phyloP scores from a whole-genome alignment of 2,113 vertebrate genomes.

The Hypanus sabinus region DNA sequence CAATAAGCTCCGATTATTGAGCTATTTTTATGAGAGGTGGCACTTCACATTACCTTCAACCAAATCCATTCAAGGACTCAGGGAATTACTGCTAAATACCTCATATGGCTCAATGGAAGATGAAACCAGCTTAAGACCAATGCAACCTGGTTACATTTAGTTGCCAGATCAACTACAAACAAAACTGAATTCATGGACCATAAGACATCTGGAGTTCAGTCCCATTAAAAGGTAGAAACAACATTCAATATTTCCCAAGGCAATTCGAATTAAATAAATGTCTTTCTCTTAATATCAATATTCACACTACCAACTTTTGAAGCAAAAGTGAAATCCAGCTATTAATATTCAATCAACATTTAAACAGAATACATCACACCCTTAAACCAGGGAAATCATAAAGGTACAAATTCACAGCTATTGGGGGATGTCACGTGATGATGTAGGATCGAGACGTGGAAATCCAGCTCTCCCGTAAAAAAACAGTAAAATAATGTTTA shows the following conservation, averaged over 20 bases:
- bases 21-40: slow-evolving; percentile 30
- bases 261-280: background rate
- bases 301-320: background rate
- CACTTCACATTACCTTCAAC: slow-evolving; percentile 22
- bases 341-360: background rate
- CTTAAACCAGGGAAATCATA: slow-evolving; percentile 10
- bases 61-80: slow-evolving; percentile 34
- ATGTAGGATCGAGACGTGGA: too few species aligned
- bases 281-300: background rate
- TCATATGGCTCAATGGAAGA: slow-evolving; percentile 21
- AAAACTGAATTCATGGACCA: background rate
- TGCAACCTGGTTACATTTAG: background rate
- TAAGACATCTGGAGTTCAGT: background rate
- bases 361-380: background rate
- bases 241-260: background rate
- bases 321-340: background rate
- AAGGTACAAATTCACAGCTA: background rate
- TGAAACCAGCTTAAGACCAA: slow-evolving; percentile 31
- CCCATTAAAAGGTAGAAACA: background rate
- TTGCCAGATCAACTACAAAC: background rate
- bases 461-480: too few species aligned
- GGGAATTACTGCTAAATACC: slow-evolving; percentile 32
- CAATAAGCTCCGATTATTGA: background rate
- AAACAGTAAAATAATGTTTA: too few species aligned
- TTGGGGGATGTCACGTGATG: too few species aligned